Base-by-base conservation (phyloP, 37 sponge, comb jelly and placozoan species). In the Halisarca cf. caerulea region DNA sequence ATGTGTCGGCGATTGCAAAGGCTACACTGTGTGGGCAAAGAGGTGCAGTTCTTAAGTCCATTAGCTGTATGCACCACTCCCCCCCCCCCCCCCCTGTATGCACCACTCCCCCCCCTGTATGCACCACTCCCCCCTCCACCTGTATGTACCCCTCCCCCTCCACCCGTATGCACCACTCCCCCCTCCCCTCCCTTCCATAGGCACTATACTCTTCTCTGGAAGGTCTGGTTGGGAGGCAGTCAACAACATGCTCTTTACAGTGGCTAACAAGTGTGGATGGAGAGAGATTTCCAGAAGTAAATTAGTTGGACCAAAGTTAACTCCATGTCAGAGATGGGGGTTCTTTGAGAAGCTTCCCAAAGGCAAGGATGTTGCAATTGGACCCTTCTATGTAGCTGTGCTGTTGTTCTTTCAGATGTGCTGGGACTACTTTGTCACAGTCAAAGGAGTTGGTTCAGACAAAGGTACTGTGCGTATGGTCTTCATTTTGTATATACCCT, bases 231-330 rank as follows among this genome's bases (percentile, higher is more conserved):
- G 95, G 95, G 93, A 91, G 28, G 53, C 59, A 47, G 71, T 91
- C 21, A 72, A 95, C 73, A 68, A 87, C n/a, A 45, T 91, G 51
- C 80, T 95, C 43, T 79, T 85, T 62, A 60, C 82, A 80, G 87
- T 93, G 23, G 92, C 92, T 23, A 84, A 84, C 34, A 91, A 91
- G 61, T 95, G 95, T 68, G 79, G 87, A 28, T 95, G 95, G 95
- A 86, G 75, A 40, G 93, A 95, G 21, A 81, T 91, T 43, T 34
- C 89, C 17, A 71, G 66, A 0, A 89, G 83, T 60, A 91, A 89
- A 36, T 58, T 86, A 59, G 82, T 89, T 37, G 87, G 92, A 25
- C 92, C 95, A n/a, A 94, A 89, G 32, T 58, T 87, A 90, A 82
- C 90, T 7, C 78, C 90, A n/a, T 84, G 44, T 14, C 74, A 83